Conservation (phyloP, 35 echinoderm and acorn worm species). For the Apostichopus parvimensis region DNA sequence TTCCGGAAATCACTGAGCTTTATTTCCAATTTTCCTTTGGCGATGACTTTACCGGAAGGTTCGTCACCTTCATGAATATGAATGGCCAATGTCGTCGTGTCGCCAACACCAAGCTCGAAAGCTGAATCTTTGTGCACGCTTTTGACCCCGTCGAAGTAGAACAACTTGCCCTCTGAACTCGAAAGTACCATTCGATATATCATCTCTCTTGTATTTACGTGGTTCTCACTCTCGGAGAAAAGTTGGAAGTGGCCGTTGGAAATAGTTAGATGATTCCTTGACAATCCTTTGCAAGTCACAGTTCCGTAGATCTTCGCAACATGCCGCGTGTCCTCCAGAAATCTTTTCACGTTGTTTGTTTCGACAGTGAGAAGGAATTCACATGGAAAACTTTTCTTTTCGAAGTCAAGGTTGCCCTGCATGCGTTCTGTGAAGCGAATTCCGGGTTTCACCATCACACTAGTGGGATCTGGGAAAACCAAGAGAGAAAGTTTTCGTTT, state of each 20-base stretch:
- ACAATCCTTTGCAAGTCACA: slow-evolving; percentile 64
- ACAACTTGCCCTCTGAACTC: slow-evolving; percentile 56
- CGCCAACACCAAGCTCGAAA: slow-evolving; percentile 55
- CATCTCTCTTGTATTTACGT: slow-evolving; percentile 70
- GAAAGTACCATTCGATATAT: slow-evolving; percentile 72
- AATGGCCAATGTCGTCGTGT: slow-evolving; percentile 62
- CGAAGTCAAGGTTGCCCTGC: slow-evolving; percentile 55
- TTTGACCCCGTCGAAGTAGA: slow-evolving; percentile 64
- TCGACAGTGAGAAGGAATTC: slow-evolving; percentile 68
- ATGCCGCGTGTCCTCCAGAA: slow-evolving; percentile 59
- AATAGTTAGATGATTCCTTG: slow-evolving; percentile 57
- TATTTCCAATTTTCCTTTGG: slow-evolving; percentile 62
- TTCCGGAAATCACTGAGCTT: slow-evolving; percentile 63
- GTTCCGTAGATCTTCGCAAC: slow-evolving; percentile 66
- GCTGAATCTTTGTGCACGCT: slow-evolving; percentile 67
- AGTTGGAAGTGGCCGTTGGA: slow-evolving; percentile 72
- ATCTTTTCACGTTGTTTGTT: slow-evolving; percentile 65
- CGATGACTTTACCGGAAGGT: slow-evolving; percentile 19
- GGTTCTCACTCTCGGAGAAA: slow-evolving; percentile 58
- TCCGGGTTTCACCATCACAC: slow-evolving; percentile 65
- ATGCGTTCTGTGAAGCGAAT: slow-evolving; percentile 77
- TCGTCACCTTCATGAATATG: slow-evolving; percentile 46
- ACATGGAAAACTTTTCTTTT: slow-evolving; percentile 22
- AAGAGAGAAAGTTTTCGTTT: not conserved
- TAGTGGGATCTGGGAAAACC: slow-evolving; percentile 39